Base-by-base conservation (phyloP, 1,140 invertebrate genomes). In the Macrobrachium nipponense region DNA sequence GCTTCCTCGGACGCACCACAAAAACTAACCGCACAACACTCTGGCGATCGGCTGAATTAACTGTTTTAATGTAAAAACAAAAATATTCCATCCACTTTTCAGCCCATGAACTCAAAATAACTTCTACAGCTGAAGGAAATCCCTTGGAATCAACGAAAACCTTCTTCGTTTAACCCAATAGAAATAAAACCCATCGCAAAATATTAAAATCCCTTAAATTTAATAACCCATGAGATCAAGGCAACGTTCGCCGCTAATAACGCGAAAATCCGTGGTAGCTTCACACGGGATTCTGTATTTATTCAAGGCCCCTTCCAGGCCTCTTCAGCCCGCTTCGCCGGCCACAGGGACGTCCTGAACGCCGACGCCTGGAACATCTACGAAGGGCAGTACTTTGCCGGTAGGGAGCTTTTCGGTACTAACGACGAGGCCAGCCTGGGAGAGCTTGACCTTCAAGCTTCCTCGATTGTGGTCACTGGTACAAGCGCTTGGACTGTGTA, bases 331-430 rank as follows among this genome's bases (percentile, higher is more conserved):
- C 62, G 89, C 2, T 90, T 84, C 70, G 90, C 85, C 17, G 89
- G 89, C 14, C 80, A 75, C n/a, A 82, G 86, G 5, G 75, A 85
- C 23, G 73, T 88, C 36, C 88, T 89, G 61, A 82, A 88, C 27
- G 36, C n/a, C 0, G 89, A 89, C 66, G 75, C 87, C 72, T 85
- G 90, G 79, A 89, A 88, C 2, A 64, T 90, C 10, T 90, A 89
- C 70, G 64, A 81, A 27, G 80, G 62, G 20, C 79, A 80, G 4
- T 86, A 84, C 78, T 90, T 90, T 82, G 88, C 88, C 44, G 89
- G 86, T 18, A 78, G 72, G 1, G 87, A 89, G 61, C 84, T 86
- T 51, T 89, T 82, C 64, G 64, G 85, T 6, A 17, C 7, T 0
- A 11, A 11, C 0, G 81, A 89, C 62, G 43, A 81, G 0, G 72